These are phyloP conservation scores for Conchocele bisecta DNA, from an alignment of 2,888 invertebrate genomes.

Conservation along the genomic window DNA sequence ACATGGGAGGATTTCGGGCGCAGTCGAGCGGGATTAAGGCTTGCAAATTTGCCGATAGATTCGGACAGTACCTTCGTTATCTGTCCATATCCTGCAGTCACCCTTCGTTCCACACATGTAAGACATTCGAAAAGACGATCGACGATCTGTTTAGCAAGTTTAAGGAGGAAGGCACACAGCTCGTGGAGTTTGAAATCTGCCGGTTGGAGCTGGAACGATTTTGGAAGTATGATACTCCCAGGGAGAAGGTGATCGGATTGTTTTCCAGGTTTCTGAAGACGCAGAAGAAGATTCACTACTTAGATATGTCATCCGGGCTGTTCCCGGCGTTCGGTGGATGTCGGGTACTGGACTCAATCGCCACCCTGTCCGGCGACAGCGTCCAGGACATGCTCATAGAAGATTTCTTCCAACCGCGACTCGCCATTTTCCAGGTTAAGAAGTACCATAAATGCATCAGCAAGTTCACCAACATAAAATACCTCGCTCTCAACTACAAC, in stretches of 20 bases:
- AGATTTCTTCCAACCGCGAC: conserved; percentile 72
- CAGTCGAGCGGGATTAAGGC: conserved; percentile 55
- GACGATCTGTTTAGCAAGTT: conserved; percentile 65
- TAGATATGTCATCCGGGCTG: conserved; percentile 69
- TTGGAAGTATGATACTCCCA: conserved; percentile 72
- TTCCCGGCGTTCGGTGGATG: conserved; percentile 61
- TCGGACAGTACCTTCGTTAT: conserved; percentile 63
- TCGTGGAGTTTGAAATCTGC: conserved; percentile 65
- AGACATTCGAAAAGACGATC: conserved; percentile 67
- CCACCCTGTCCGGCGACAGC: conserved; percentile 56
- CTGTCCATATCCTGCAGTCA: conserved; percentile 70
- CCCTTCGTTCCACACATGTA: conserved; percentile 69
- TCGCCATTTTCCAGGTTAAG: conserved; percentile 60
- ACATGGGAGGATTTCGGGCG: conserved; percentile 66
- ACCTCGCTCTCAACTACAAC: conserved; percentile 72
- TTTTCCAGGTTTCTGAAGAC: conserved; percentile 68
- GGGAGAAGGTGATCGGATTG: conserved; percentile 64
- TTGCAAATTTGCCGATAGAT: conserved; percentile 63
- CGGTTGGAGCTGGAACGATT: conserved; percentile 71
- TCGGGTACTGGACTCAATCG: conserved; percentile 70
- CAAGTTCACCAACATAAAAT: conserved; percentile 66
- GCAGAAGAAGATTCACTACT: conserved; percentile 58
- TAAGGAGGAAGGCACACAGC: conserved; percentile 50
- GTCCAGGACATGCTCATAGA: conserved; percentile 68
- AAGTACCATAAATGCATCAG: conserved; percentile 62